Conservation (phyloP, 2,113 vertebrate genomes). For the Galbula dea region DNA sequence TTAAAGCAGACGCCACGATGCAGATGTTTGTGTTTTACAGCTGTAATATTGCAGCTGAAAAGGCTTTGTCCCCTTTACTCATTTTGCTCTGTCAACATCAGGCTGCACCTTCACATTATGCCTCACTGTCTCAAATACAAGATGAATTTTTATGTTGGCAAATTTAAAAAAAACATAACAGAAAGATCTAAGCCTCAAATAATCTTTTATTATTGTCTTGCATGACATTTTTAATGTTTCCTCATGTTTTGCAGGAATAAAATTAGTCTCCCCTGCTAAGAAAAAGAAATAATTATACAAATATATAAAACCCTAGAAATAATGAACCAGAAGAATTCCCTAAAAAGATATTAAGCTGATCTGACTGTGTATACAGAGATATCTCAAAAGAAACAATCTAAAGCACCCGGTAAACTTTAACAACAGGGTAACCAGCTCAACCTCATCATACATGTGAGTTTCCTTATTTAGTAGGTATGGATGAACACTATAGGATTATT, state of each 20-base stretch:
- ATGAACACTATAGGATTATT: not conserved
- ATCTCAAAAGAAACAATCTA: not conserved
- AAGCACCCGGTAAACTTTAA: not conserved
- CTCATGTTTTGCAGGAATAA: constrained; percentile 19
- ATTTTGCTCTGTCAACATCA: not conserved
- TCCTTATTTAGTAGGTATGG: not conserved
- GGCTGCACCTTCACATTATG: not conserved
- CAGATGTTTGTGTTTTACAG: constrained; percentile 15
- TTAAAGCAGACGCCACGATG: not conserved
- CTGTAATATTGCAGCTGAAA: not conserved
- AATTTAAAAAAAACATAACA: not conserved
- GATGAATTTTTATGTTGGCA: not conserved
- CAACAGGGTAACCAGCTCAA: not conserved
- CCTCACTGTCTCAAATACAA: not conserved
- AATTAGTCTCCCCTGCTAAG: constrained; percentile 18
- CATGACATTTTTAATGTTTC: not conserved
- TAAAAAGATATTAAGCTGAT: not conserved
- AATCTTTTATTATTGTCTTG: constrained; percentile 6
- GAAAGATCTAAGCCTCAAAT: not conserved
- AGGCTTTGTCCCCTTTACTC: constrained; percentile 4
- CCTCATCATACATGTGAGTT: not conserved
- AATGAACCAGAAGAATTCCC: not conserved
- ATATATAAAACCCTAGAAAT: not conserved
- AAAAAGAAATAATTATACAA: not conserved
- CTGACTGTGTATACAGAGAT: not conserved